These are phyloP conservation scores for Ephydatia muelleri DNA, from an alignment of 37 sponge, comb jelly and placozoan species.

Conservation along the genomic window DNA sequence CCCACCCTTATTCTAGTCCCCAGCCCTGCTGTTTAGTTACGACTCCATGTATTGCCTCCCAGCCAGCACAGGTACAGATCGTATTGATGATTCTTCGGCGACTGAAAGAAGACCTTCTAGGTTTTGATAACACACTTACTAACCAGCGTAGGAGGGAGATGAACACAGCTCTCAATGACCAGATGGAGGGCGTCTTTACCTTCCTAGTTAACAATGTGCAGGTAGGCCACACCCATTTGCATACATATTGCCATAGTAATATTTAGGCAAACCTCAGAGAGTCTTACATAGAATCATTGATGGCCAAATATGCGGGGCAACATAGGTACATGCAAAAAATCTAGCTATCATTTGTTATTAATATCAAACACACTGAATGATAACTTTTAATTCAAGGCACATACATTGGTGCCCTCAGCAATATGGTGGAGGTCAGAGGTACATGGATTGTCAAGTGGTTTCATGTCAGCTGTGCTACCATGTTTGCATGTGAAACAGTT, in stretches of 20 bases:
- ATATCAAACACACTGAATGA: not conserved
- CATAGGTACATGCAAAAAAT: not conserved
- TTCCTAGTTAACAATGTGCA: constrained; percentile 44
- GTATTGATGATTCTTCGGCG: constrained; percentile 49
- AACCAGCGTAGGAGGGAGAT: constrained; percentile 36
- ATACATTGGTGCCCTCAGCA: not conserved
- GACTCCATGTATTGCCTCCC: not conserved
- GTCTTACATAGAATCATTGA: not conserved
- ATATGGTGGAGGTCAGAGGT: not conserved
- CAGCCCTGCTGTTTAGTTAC: not conserved
- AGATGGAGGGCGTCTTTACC: not conserved
- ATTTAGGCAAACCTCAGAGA: not conserved
- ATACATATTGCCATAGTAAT: not conserved
- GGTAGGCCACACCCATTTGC: constrained; percentile 1
- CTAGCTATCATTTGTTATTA: not conserved
- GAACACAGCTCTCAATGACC: constrained; percentile 17
- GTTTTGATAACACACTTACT: constrained; percentile 8
- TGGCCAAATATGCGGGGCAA: not conserved
- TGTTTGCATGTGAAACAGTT: not conserved
- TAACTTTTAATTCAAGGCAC: not conserved
- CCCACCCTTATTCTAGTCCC: too few relatives aligned
- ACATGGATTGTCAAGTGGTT: not conserved
- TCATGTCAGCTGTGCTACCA: not conserved
- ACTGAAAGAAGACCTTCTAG: constrained; percentile 43
- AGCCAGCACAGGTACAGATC: constrained; percentile 43